These are phyloP conservation scores for Panurus biarmicus DNA, from an alignment of 2,113 vertebrate genomes.

Conservation along the genomic window DNA sequence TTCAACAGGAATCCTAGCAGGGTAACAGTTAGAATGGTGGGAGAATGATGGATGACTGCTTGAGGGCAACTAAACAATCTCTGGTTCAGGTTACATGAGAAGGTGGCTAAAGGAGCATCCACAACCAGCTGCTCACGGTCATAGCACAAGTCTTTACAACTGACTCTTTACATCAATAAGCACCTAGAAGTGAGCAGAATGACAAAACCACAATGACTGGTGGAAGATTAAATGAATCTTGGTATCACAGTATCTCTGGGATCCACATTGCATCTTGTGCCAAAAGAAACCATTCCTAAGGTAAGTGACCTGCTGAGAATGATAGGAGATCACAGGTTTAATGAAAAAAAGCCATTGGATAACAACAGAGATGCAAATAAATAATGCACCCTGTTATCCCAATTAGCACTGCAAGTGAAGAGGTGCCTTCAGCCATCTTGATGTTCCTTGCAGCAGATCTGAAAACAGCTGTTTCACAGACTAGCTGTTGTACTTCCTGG, in stretches of 20 bases:
- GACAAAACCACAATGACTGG: not conserved
- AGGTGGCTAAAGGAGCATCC: not conserved
- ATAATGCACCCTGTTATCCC: not conserved
- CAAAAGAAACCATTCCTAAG: not conserved
- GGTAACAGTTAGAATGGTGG: not conserved
- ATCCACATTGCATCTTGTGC: not conserved
- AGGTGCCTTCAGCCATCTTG: not conserved
- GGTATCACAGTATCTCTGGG: not conserved
- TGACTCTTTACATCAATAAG: not conserved
- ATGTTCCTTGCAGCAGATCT: not conserved
- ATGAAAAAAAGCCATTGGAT: not conserved
- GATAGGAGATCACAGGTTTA: not conserved
- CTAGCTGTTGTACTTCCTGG: not conserved
- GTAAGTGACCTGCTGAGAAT: not conserved
- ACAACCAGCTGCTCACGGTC: not conserved
- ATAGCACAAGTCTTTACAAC: not conserved
- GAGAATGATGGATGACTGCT: not conserved
- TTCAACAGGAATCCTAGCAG: not conserved
- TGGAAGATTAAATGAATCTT: not conserved
- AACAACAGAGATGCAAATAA: not conserved
- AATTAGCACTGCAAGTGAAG: not conserved
- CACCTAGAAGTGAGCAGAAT: not conserved
- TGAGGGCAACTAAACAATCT: not conserved
- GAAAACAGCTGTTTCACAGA: not conserved
- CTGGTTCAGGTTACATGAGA: not conserved